Conservation (phyloP, 2,888 invertebrate species). For the Lagria hirta region DNA sequence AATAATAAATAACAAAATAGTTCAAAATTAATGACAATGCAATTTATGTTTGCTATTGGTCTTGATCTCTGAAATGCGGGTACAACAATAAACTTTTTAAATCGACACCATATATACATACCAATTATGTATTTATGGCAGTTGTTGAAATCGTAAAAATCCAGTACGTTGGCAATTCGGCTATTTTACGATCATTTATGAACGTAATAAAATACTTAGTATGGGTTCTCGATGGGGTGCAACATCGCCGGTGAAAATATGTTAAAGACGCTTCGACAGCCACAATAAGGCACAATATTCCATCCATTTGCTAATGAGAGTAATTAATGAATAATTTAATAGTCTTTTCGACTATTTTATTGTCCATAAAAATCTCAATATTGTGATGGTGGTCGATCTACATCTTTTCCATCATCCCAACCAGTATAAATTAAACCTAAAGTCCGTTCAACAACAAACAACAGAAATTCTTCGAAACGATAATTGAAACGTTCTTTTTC, state of each 20-base stretch:
- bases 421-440: conserved; percentile 9
- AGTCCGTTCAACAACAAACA: neutral
- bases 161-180: conserved; percentile 36
- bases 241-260: conserved; percentile 5
- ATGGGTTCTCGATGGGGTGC: conserved; percentile 32
- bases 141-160: conserved; percentile 28
- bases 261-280: conserved; percentile 10
- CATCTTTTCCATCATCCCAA: conserved; percentile 9
- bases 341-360: conserved; percentile 22
- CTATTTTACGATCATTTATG: conserved; percentile 35
- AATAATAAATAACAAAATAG: too few relatives aligned
- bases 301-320: conserved; percentile 18
- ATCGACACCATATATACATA: too few relatives aligned
- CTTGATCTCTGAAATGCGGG: too few relatives aligned
- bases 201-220: conserved; percentile 38
- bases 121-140: conserved; percentile 13
- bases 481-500: conserved; percentile 26
- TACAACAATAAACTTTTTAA: too few relatives aligned
- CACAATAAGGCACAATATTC: conserved; percentile 14
- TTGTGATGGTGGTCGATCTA: conserved; percentile 16
- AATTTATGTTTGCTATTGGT: too few relatives aligned
- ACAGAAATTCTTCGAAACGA: conserved; percentile 19
- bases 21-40: too few relatives aligned
- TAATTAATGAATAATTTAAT: conserved; percentile 25
- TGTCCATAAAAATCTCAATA: conserved; percentile 24